Conservation (phyloP, 2,113 vertebrate species). For the Nothoprocta perdicaria region DNA sequence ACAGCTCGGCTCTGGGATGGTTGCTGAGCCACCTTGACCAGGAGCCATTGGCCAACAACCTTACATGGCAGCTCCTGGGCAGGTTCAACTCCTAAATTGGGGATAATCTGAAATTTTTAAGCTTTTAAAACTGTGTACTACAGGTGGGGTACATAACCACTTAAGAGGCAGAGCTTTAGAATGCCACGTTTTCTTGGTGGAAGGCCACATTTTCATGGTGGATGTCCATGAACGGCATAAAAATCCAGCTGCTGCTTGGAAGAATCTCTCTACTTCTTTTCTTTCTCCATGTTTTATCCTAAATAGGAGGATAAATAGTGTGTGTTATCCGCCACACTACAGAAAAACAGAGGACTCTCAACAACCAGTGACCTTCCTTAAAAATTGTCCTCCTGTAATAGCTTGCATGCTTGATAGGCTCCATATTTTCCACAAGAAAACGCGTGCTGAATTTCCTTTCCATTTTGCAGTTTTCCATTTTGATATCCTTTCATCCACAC, state of each 20-base stretch:
- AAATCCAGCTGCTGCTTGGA: background rate
- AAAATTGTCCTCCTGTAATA: background rate
- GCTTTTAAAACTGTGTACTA: background rate
- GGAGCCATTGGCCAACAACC: too few relatives aligned
- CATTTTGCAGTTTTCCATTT: background rate
- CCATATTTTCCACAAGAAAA: background rate
- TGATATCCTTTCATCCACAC: background rate
- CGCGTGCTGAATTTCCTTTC: background rate
- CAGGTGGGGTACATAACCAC: background rate
- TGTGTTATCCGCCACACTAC: accelerated
- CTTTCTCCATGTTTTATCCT: background rate
- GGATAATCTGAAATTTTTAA: too few relatives aligned
- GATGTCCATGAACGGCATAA: background rate
- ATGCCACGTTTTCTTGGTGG: background rate
- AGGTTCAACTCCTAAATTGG: accelerated
- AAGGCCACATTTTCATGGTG: background rate
- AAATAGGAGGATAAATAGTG: background rate
- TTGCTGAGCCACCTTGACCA: background rate
- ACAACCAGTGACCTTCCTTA: background rate
- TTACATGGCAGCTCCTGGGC: accelerated
- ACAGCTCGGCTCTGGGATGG: accelerated
- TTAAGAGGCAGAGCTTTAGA: background rate
- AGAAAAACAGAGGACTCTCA: background rate
- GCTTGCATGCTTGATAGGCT: background rate
- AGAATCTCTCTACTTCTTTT: background rate